Percentiles rank a stretch among this genome's conserved stretches.
Conservation (phyloP, 2,113 vertebrate species). For the Xiphophorus maculatus region DNA sequence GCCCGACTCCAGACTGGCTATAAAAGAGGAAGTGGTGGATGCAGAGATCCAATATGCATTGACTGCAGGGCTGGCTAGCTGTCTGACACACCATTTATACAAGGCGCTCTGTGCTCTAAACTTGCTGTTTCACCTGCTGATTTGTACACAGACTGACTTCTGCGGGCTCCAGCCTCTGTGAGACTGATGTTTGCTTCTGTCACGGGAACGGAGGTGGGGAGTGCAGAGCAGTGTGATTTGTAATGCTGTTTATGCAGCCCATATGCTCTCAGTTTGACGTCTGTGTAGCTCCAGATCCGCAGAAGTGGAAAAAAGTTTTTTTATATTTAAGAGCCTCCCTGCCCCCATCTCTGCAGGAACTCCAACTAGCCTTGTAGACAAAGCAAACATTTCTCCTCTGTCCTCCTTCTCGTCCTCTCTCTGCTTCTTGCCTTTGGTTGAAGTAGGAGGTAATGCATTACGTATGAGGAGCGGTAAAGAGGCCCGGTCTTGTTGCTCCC, state of each 20-base stretch:
- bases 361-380: slow-evolving; percentile 36
- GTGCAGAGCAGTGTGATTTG: slow-evolving; percentile 51
- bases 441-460: slow-evolving; percentile 73
- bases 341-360: slow-evolving; percentile 44
- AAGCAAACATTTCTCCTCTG: slow-evolving; percentile 15
- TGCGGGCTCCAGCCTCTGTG: slow-evolving; percentile 27
- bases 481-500: slow-evolving; percentile 34
- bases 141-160: slow-evolving; percentile 56
- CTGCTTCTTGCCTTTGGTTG: slow-evolving; percentile 16
- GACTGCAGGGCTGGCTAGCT: slow-evolving; percentile 40
- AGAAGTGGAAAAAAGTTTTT: slow-evolving; percentile 57
- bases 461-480: slow-evolving; percentile 59
- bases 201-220: not conserved
- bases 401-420: slow-evolving; percentile 8
- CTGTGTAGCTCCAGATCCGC: slow-evolving; percentile 52
- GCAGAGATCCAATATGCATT: slow-evolving; percentile 48
- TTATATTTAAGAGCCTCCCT: slow-evolving; percentile 62
- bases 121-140: slow-evolving; percentile 51
- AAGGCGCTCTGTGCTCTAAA: slow-evolving; percentile 36
- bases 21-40: slow-evolving; percentile 59
- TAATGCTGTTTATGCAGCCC: slow-evolving; percentile 68
- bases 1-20: slow-evolving; percentile 30
- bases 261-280: slow-evolving; percentile 63
- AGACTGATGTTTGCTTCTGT: slow-evolving; percentile 15
- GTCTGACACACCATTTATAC: slow-evolving; percentile 65